Percentiles rank a stretch among this genome's conserved stretches.
These are phyloP conservation scores for Sylvia borin DNA, from an alignment of 2,797 vertebrate species.

Conservation along the genomic window DNA sequence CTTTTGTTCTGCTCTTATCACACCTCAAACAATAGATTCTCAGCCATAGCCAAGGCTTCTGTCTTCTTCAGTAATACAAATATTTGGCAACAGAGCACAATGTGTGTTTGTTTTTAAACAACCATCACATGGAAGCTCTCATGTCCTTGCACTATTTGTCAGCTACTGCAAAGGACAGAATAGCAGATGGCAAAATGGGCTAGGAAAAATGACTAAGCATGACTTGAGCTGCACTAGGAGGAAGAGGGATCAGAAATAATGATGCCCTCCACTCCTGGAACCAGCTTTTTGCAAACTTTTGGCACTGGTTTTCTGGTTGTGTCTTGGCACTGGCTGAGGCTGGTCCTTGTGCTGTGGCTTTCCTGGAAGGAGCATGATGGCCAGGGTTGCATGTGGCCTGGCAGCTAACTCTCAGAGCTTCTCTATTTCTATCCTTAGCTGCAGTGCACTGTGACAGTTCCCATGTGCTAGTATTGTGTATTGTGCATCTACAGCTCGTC, in stretches of 20 bases:
- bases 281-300: neutral
- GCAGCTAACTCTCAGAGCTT: neutral
- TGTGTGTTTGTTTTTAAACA: slow-evolving; percentile 49
- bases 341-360: neutral
- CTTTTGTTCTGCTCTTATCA: slow-evolving; percentile 1
- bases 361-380: neutral
- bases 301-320: neutral
- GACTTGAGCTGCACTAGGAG: neutral
- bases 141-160: slow-evolving; percentile 15
- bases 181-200: slow-evolving; percentile 45
- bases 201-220: neutral
- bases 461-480: fast-evolving
- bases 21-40: slow-evolving; percentile 3
- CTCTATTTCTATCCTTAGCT: neutral
- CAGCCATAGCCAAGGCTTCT: neutral
- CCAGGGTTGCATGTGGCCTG: neutral
- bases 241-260: neutral
- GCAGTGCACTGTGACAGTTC: neutral
- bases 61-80: slow-evolving; percentile 12
- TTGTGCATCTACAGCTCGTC: neutral
- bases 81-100: slow-evolving; percentile 16
- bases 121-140: neutral
- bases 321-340: neutral
- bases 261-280: neutral
- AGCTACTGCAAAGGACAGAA: slow-evolving; percentile 41